Percentiles rank a stretch among this genome's conserved stretches.
phyloP scores from a whole-genome alignment of 2,797 vertebrate species.

The Emydoidea blandingii region DNA sequence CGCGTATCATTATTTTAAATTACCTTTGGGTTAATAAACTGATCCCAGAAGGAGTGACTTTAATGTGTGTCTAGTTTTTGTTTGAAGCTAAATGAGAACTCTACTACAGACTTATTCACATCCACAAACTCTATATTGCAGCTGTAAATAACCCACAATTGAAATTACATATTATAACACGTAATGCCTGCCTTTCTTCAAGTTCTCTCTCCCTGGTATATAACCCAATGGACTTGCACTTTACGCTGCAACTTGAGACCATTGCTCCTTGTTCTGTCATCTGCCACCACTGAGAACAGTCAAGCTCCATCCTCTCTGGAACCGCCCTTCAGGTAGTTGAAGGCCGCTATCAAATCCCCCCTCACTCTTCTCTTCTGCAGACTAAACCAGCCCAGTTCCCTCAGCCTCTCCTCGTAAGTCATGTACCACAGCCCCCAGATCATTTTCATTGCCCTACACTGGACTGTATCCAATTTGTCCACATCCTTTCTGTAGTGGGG shows the following conservation, averaged over 20 bases:
- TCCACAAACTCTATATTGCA: background rate
- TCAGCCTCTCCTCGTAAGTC: no score
- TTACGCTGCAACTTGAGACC: background rate
- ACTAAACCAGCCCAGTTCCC: no score
- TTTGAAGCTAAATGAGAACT: background rate
- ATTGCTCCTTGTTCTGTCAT: no score
- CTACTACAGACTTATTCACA: background rate
- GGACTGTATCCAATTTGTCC: no score
- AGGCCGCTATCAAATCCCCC: no score
- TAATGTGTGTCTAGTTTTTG: background rate
- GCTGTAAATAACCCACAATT: slow-evolving; percentile 15
- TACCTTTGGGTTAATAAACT: background rate
- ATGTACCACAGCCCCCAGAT: no score
- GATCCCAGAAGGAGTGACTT: background rate
- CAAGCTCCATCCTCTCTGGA: no score
- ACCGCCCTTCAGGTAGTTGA: no score
- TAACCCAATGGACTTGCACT: background rate
- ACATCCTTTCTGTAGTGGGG: no score
- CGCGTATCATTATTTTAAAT: background rate
- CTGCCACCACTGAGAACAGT: no score
- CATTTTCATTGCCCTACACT: no score
- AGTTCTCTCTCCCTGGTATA: background rate
- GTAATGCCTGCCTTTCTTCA: background rate
- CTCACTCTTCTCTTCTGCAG: no score
- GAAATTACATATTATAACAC: background rate